These are phyloP conservation scores for Lycaena phlaeas DNA, from an alignment of 2,888 invertebrate species.

Conservation along the genomic window DNA sequence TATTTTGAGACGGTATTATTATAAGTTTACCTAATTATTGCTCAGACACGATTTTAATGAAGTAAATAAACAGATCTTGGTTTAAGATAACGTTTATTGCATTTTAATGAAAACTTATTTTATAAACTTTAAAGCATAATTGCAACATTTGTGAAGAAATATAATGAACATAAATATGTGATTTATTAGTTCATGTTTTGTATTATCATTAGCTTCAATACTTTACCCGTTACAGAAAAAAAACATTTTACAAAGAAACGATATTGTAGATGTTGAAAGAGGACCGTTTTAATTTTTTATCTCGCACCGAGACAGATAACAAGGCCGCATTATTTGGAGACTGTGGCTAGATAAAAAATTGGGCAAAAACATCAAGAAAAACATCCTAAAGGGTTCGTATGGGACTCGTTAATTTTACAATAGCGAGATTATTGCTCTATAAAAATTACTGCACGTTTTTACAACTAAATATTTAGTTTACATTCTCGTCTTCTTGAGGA, in stretches of 20 bases:
- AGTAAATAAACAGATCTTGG: no score
- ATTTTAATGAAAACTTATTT: no score
- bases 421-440: slow-evolving; percentile 48
- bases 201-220: background rate
- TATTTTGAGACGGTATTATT: no score
- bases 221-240: background rate
- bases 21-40: no score
- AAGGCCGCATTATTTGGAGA: slow-evolving; percentile 48
- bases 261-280: background rate
- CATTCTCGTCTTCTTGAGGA: slow-evolving; percentile 43
- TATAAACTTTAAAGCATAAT: no score
- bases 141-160: no score
- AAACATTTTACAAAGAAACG: background rate
- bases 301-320: slow-evolving; percentile 25
- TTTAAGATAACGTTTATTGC: no score
- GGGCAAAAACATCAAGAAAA: slow-evolving; percentile 56
- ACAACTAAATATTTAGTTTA: slow-evolving; percentile 47
- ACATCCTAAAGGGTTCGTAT: slow-evolving; percentile 48
- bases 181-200: no score
- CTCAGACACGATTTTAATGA: no score
- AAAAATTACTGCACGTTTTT: slow-evolving; percentile 45
- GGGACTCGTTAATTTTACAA: slow-evolving; percentile 33
- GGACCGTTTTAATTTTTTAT: background rate
- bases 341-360: slow-evolving; percentile 61
- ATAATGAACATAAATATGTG: no score